Evolutionary conservation across 2,888 invertebrate genomes (phyloP).

Genomic region (Chironomus tentans): DNA sequence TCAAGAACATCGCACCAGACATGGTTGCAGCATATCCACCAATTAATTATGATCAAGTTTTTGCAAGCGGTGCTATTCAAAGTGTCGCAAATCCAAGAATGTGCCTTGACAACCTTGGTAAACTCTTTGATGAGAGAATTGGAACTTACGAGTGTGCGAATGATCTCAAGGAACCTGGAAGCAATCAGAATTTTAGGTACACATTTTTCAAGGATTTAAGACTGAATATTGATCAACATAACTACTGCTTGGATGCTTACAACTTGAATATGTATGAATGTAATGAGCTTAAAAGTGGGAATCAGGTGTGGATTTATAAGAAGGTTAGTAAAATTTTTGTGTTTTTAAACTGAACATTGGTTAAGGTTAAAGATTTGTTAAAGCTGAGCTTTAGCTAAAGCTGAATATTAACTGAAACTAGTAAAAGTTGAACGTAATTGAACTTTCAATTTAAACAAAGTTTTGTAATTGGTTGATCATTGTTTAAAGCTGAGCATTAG

Average conservation of each 20-base stretch:
- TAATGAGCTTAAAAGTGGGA: neutral
- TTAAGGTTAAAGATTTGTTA: no score
- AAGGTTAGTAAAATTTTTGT: neutral
- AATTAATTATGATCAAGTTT: neutral
- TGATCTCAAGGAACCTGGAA: neutral
- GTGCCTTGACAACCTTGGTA: neutral
- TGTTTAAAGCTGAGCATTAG: no score
- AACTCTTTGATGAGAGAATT: neutral
- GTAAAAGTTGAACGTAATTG: no score
- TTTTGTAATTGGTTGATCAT: no score
- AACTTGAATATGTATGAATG: neutral
- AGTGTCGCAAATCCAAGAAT: neutral
- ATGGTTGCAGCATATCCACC: constrained; percentile 4
- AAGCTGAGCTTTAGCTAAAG: no score
- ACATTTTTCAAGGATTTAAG: constrained; percentile 4
- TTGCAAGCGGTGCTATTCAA: constrained; percentile 11
- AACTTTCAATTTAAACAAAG: no score
- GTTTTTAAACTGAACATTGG: no score
- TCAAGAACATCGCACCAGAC: neutral
- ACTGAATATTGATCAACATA: neutral
- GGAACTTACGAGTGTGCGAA: neutral
- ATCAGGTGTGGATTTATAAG: constrained; percentile 1
- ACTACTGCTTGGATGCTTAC: neutral
- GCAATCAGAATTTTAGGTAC: constrained; percentile 9
- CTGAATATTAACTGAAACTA: no score